A percentile compares a stretch with the other conserved stretches of the same genome.
Conservation (phyloP, 1,140 invertebrate genomes). For the Drosophila pandora region DNA sequence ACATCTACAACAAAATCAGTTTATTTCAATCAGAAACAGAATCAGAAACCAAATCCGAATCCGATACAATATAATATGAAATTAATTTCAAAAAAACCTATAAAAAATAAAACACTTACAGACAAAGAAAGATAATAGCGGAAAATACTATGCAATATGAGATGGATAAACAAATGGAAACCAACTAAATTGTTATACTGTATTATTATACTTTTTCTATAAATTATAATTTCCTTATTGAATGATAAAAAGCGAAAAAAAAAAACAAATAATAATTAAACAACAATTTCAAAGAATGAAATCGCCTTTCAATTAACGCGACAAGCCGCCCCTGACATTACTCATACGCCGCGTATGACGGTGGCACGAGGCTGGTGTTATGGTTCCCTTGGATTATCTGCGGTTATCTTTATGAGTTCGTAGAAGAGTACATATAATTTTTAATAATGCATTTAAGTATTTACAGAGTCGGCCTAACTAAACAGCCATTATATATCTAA, state of each 20-base stretch:
- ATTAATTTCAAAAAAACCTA: conserved; percentile 10
- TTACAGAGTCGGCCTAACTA: conserved; percentile 45
- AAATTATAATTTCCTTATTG: conserved; percentile 83
- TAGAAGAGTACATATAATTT: conserved; percentile 9
- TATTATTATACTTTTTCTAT: conserved; percentile 84
- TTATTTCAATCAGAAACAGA: conserved; percentile 21
- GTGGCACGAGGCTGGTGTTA: conserved; percentile 3
- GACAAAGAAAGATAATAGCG: conserved; percentile 53
- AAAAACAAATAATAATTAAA: conserved; percentile 78
- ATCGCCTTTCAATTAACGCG: conserved; percentile 12
- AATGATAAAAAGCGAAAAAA: conserved; percentile 75
- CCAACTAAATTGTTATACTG: conserved; percentile 84
- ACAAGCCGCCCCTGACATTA: conserved; percentile 10
- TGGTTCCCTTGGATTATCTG: conserved; percentile 10
- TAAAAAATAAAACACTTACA: conserved; percentile 25
- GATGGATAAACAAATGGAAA: conserved; percentile 55
- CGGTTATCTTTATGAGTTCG: conserved; percentile 28
- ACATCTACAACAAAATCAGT: conserved; percentile 15
- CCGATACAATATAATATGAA: conserved; percentile 46
- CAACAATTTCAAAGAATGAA: conserved; percentile 72
- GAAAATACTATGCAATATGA: conserved; percentile 56
- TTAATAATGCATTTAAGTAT: conserved; percentile 49
- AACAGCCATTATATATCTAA: conserved; percentile 28
- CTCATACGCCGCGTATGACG: conserved; percentile 40
- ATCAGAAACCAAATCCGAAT: conserved; percentile 1